A percentile compares a stretch with the other conserved stretches of the same genome.
These are phyloP conservation scores for Tetropium fuscum DNA, from an alignment of 2,888 invertebrate species.

Conservation along the genomic window DNA sequence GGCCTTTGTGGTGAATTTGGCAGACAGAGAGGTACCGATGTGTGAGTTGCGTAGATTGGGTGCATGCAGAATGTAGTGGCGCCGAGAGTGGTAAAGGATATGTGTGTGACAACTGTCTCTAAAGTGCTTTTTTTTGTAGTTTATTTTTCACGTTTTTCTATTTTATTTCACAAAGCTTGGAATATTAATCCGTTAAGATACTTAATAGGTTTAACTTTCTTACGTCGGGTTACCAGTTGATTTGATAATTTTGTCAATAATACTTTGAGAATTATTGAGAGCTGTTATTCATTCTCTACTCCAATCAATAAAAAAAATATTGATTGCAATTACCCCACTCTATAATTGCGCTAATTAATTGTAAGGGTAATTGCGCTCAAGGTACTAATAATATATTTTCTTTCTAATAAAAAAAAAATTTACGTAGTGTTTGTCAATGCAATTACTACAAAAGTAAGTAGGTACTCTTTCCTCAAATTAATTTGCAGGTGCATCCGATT, in stretches of 20 bases:
- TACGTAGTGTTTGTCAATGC: no score
- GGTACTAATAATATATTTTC: background rate
- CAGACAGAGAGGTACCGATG: constrained; percentile 1
- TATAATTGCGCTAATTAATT: constrained; percentile 3
- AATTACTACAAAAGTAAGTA: background rate
- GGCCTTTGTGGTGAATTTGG: constrained; percentile 16
- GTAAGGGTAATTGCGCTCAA: background rate
- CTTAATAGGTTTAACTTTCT: no score
- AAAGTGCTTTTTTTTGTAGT: background rate
- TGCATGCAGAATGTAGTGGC: constrained; percentile 17
- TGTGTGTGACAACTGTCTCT: constrained; percentile 3
- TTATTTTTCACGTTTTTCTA: constrained; percentile 1
- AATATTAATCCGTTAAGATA: background rate
- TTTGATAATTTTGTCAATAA: constrained; percentile 1
- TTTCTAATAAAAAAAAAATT: background rate
- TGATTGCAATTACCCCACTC: background rate
- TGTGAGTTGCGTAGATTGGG: constrained; percentile 8
- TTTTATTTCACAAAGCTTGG: background rate
- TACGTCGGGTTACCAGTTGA: background rate
- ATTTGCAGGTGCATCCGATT: background rate
- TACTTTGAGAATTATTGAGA: background rate
- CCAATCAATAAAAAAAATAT: background rate
- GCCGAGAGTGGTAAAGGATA: constrained; percentile 9
- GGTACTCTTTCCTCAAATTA: background rate
- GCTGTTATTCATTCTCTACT: background rate